Conservation (phyloP, 1,140 invertebrate genomes). For the Panulirus ornatus region DNA sequence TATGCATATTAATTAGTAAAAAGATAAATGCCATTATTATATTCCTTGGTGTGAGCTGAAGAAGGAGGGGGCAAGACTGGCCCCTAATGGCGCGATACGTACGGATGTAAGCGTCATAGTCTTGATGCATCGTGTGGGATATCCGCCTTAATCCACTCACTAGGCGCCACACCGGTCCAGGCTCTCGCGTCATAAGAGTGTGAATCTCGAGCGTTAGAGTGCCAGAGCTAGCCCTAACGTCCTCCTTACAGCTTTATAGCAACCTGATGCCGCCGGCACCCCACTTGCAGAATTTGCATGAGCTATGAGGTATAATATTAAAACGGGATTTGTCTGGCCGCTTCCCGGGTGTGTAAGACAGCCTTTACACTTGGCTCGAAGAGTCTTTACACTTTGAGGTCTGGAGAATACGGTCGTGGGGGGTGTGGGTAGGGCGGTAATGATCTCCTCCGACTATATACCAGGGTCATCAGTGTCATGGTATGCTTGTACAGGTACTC, state of each 20-base stretch:
- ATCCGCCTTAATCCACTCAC: constrained; percentile 2
- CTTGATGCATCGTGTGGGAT: not conserved
- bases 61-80: not conserved
- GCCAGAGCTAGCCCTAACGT: not conserved
- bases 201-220: not conserved
- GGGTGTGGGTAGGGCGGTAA: too few relatives aligned
- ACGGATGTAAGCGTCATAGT: not conserved
- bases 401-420: too few relatives aligned
- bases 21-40: not conserved
- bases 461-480: too few relatives aligned
- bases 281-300: not conserved
- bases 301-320: not conserved
- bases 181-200: not conserved
- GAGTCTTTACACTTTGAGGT: too few relatives aligned
- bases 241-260: too few relatives aligned
- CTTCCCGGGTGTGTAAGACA: too few relatives aligned
- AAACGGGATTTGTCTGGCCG: not conserved
- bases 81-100: not conserved
- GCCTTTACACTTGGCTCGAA: too few relatives aligned
- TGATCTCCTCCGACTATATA: too few relatives aligned
- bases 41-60: too few relatives aligned
- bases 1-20: constrained; percentile 1
- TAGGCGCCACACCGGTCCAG: not conserved
- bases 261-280: not conserved
- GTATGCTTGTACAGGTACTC: too few relatives aligned